Base-by-base conservation (phyloP, 2,113 vertebrate species). In the Tringa solitaria region DNA sequence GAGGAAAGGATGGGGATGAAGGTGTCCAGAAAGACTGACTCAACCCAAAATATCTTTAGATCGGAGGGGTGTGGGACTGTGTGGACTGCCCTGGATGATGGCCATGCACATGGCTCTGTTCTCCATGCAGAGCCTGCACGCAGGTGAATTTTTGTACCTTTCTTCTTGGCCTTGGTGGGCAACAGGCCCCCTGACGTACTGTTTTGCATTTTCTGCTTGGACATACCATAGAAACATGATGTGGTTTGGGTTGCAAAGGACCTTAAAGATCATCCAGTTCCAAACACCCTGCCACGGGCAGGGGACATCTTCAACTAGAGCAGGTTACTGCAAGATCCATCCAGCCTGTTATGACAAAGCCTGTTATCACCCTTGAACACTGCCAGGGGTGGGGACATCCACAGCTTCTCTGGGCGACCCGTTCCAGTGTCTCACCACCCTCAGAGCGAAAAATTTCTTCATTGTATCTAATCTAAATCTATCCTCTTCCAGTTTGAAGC, bases 61-160 rank as follows among this genome's bases (percentile, higher is more conserved):
- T 14, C 3, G 9, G 46, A 39, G 20, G 24, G 24, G 35, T 1
- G 1, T 4, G 30, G 56, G 41, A 28, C 21, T 18, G 13, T 3
- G 1, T 61, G n/a, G n/a, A 14, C 33, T 77, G 41, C 21, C n/a
- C 11, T 33, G 22, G 64, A 11, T 70, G 41, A 56, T 10, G 16
- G 32, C 14, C n/a, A 39, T 39, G 54, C 0, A 2, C 0, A 2
- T 48, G 41, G 33, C 28, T 69, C 17, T 26, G 24, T 20, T 54
- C 17, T 69, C 33, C 54, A 46, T 1, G 0, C 39, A 30, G 10
- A 54, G 8, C 12, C 45, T 51, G 33, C 39, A n/a, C 54, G n/a
- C n/a, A 8, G n/a, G 24, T 70, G 26, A 24, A 33, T 48, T 84
- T 84, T 41, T 21, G 22, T 17, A 26, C 8, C 28, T 54, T 65